Percentiles rank a stretch among this genome's conserved stretches.
phyloP scores from a whole-genome alignment of 2,797 vertebrate genomes.

The Phoxinus dragarum region DNA sequence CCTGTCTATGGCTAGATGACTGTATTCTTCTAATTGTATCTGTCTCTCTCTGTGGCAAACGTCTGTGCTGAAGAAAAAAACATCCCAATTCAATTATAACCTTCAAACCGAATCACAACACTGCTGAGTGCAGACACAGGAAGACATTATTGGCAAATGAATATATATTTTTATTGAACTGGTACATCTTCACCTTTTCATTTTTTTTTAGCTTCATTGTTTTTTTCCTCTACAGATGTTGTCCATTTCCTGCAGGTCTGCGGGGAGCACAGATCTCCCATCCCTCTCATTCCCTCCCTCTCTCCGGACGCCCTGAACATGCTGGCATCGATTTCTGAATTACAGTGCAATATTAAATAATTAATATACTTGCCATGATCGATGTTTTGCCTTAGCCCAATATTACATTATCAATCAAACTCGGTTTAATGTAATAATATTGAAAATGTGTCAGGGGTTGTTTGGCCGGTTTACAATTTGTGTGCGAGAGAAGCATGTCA shows the following conservation, averaged over 20 bases:
- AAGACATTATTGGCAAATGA: conserved; percentile 92
- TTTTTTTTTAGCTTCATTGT: conserved; percentile 24
- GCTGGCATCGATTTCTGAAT: conserved; percentile 95
- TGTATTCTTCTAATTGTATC: conserved; percentile 67
- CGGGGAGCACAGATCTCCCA: conserved; percentile 81
- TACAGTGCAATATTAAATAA: conserved; percentile 99
- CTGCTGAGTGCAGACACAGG: conserved; percentile 83
- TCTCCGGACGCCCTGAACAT: conserved; percentile 36
- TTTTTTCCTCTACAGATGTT: conserved; percentile 20
- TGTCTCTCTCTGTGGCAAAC: conserved; percentile 16
- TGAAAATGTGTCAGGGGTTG: conserved; percentile 98
- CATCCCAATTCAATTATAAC: conserved; percentile 85
- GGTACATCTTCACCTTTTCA: conserved; percentile 74
- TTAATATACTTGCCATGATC: conserved; percentile 99
- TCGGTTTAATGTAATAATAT: conserved; percentile 99
- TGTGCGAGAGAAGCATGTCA: conserved; percentile 2
- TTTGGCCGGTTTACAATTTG: conserved; percentile 98
- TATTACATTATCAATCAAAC: conserved; percentile 99
- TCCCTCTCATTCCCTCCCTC: conserved; percentile 47
- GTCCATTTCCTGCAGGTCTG: conserved; percentile 77
- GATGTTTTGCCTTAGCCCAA: conserved; percentile 99
- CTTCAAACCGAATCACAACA: conserved; percentile 87
- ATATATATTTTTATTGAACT: conserved; percentile 89
- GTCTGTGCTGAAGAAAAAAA: conserved; percentile 73
- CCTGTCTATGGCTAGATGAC: conserved; percentile 74